These are phyloP conservation scores for Oncorhynchus masou DNA, from an alignment of 2,113 vertebrate species.

Conservation along the genomic window DNA sequence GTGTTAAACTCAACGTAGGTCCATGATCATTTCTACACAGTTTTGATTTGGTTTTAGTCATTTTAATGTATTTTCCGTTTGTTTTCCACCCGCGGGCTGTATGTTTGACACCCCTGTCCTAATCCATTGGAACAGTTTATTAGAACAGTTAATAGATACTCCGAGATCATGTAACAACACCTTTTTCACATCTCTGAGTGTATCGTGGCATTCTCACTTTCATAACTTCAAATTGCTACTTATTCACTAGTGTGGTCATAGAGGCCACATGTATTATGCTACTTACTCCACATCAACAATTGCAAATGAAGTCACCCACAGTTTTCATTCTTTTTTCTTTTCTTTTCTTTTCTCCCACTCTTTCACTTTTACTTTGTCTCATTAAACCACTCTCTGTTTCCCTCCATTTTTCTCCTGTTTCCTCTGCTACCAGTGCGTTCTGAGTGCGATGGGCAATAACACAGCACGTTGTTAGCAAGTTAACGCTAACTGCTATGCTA, in stretches of 20 bases:
- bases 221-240: slow-evolving; percentile 54
- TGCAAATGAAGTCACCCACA: slow-evolving; percentile 69
- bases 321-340: slow-evolving; percentile 47
- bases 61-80: no score
- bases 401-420: slow-evolving; percentile 10
- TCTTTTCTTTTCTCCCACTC: slow-evolving; percentile 30
- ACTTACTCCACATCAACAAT: slow-evolving; percentile 55
- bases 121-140: neutral
- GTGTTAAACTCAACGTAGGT: no score
- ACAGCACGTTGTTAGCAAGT: slow-evolving; percentile 75
- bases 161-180: slow-evolving; percentile 9
- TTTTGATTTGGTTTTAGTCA: no score
- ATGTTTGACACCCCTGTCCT: no score
- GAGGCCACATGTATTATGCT: slow-evolving; percentile 28
- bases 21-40: no score
- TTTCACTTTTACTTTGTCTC: slow-evolving; percentile 29
- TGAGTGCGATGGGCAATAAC: slow-evolving; percentile 77
- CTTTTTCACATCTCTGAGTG: slow-evolving; percentile 31
- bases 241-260: slow-evolving; percentile 33
- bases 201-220: slow-evolving; percentile 34
- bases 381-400: slow-evolving; percentile 3
- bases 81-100: no score
- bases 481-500: slow-evolving; percentile 93
- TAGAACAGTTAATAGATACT: no score
- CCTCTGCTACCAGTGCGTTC: slow-evolving; percentile 62